A percentile compares a stretch with the other conserved stretches of the same genome.
Evolutionary conservation across 2,113 vertebrate genomes (phyloP).

Genomic region (Plestiodon gilberti): DNA sequence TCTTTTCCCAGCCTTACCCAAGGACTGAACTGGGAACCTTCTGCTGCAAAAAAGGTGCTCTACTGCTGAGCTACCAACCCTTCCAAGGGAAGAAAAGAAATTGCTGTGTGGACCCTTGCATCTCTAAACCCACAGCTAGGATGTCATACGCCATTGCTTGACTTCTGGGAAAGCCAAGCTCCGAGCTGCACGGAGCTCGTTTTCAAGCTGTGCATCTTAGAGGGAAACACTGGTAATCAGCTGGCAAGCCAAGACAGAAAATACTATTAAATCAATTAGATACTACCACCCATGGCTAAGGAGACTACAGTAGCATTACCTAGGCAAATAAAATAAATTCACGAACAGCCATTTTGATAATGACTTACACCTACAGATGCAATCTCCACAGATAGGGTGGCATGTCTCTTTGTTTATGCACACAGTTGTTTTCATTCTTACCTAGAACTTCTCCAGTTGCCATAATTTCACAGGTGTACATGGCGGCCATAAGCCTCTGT

Average conservation of each 20-base stretch:
- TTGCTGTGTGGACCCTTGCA: too few species aligned
- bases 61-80: too few species aligned
- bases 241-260: not conserved
- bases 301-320: not conserved
- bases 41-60: too few species aligned
- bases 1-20: too few species aligned
- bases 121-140: too few species aligned
- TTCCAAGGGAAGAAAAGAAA: too few species aligned
- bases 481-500: slow-evolving; percentile 94
- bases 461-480: slow-evolving; percentile 98
- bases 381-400: not conserved
- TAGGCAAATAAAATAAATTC: not conserved
- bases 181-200: too few species aligned
- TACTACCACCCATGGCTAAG: fast-evolving
- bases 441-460: slow-evolving; percentile 94
- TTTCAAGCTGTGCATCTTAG: too few species aligned
- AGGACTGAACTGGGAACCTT: too few species aligned
- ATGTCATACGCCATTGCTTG: too few species aligned
- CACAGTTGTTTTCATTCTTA: slow-evolving; percentile 69
- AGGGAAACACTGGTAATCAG: not conserved
- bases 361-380: not conserved
- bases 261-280: not conserved
- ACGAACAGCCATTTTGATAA: not conserved
- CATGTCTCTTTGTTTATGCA: not conserved
- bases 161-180: too few species aligned